Conservation (phyloP, 2,113 vertebrate genomes). For the Hippocampus guttulatus region DNA sequence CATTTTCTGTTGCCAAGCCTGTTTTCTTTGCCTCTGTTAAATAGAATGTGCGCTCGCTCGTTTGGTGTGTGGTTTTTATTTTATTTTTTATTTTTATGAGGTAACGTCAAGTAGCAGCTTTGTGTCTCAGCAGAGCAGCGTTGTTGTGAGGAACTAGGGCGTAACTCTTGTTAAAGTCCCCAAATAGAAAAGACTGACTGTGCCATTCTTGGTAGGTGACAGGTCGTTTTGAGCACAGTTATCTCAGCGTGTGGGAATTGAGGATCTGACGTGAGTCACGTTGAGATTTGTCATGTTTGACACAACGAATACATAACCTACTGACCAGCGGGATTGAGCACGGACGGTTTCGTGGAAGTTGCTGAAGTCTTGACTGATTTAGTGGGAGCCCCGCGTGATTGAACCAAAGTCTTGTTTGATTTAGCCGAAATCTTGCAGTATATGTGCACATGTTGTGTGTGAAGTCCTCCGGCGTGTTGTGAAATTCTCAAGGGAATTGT, state of each 20-base stretch:
- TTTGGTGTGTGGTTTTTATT: slow-evolving; percentile 1
- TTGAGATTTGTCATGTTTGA: not conserved
- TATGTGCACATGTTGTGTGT: not conserved
- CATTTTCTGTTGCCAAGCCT: not conserved
- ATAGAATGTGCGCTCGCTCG: not conserved
- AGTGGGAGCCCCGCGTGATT: not conserved
- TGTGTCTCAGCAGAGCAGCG: not conserved
- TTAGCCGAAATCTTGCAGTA: not conserved
- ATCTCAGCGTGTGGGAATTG: not conserved
- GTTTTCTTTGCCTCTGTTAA: slow-evolving; percentile 10
- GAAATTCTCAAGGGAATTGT: too few relatives aligned
- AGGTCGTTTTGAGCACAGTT: not conserved
- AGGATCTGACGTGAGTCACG: not conserved
- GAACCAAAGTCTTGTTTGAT: not conserved
- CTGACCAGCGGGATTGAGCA: not conserved
- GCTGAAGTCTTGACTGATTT: not conserved
- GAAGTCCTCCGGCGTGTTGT: too few relatives aligned
- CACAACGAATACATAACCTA: not conserved
- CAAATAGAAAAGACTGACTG: not conserved
- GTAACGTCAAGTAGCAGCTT: not conserved
- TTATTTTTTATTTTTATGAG: not conserved
- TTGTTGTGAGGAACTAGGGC: not conserved
- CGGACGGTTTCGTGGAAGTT: not conserved
- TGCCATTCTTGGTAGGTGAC: not conserved
- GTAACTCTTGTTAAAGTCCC: not conserved